Percentiles rank a stretch among this genome's conserved stretches.
These are phyloP conservation scores for Opisthocomus hoazin DNA, from an alignment of 2,113 vertebrate species.

Conservation along the genomic window DNA sequence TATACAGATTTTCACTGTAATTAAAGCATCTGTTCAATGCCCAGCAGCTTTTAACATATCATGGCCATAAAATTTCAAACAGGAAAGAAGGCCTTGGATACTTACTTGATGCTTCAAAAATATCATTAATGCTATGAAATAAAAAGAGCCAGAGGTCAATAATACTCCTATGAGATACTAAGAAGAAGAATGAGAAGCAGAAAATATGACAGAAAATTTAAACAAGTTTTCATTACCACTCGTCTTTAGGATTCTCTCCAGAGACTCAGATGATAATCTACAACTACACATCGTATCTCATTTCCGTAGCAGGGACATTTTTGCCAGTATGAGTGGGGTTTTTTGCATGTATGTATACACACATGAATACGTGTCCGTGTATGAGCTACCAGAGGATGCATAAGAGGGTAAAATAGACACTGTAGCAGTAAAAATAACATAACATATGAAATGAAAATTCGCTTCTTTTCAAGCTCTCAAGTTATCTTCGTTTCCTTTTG, in stretches of 20 bases:
- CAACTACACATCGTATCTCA: not conserved
- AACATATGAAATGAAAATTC: not conserved
- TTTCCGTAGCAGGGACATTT: not conserved
- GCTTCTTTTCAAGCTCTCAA: not conserved
- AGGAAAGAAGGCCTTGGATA: not conserved
- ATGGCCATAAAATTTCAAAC: not conserved
- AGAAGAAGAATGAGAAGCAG: not conserved
- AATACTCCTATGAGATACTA: not conserved
- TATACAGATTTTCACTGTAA: not conserved
- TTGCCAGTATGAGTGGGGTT: not conserved
- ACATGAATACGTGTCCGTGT: accelerated
- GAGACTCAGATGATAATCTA: not conserved
- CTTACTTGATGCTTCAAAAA: not conserved
- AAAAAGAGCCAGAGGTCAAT: not conserved
- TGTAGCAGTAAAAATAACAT: not conserved
- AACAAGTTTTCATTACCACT: not conserved
- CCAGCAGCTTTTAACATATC: not conserved
- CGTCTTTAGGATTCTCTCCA: not conserved
- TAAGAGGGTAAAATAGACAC: not conserved
- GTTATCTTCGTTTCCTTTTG: not conserved
- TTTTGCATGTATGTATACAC: not conserved
- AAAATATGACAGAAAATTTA: not conserved
- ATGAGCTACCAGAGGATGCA: not conserved
- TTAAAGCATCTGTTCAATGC: not conserved
- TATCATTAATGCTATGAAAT: not conserved